Conservation (phyloP, 2,113 vertebrate species). For the Gnathonemus longibarbis region DNA sequence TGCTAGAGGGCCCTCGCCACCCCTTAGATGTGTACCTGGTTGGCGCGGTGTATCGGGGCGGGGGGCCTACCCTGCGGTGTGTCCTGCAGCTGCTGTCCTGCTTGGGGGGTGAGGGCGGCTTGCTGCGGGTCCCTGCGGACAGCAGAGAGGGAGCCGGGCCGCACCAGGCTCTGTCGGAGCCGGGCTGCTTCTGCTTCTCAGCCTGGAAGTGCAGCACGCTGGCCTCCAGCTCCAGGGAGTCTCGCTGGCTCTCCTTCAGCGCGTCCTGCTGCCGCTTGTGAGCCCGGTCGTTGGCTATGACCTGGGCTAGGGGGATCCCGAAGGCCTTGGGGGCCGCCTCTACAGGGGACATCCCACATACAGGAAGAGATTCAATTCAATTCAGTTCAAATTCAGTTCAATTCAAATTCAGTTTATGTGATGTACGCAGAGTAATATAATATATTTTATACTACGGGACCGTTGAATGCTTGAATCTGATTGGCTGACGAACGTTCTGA, state of each 20-base stretch:
- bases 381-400: background rate
- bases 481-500: too few relatives aligned
- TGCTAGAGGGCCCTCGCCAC: background rate
- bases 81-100: slow-evolving; percentile 48
- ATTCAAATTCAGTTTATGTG: background rate
- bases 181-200: slow-evolving; percentile 45
- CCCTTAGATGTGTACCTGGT: background rate
- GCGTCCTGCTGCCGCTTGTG: slow-evolving; percentile 63
- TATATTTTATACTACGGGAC: too few relatives aligned
- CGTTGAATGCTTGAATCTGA: too few relatives aligned
- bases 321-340: slow-evolving; percentile 67
- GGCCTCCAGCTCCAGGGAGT: slow-evolving; percentile 73
- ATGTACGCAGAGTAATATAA: background rate
- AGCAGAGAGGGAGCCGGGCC: background rate
- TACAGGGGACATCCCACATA: slow-evolving; percentile 23
- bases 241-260: slow-evolving; percentile 62
- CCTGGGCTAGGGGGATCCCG: slow-evolving; percentile 67
- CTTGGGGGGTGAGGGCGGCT: slow-evolving; percentile 46
- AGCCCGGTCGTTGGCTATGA: slow-evolving; percentile 66
- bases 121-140: slow-evolving; percentile 29
- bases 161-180: background rate
- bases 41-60: background rate
- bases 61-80: slow-evolving; percentile 67
- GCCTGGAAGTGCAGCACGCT: slow-evolving; percentile 65
- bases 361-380: background rate